These are phyloP conservation scores for Acanthiza pusilla DNA, from an alignment of 2,797 vertebrate genomes.

Conservation along the genomic window DNA sequence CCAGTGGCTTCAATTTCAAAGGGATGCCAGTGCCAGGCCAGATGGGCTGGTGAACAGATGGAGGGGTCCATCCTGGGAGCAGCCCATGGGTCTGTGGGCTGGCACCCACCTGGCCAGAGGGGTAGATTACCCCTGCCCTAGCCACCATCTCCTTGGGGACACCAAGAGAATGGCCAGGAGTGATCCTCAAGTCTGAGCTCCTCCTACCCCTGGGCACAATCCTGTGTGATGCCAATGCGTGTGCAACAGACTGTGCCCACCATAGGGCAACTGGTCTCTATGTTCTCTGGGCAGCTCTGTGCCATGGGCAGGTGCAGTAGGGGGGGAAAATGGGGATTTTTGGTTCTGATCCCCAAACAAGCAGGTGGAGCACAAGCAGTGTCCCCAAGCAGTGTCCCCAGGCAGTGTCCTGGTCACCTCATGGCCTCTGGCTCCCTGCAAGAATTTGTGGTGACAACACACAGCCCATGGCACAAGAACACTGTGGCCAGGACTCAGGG, in stretches of 20 bases:
- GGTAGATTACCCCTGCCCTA: neutral
- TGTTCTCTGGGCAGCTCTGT: neutral
- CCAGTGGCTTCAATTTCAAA: slow-evolving; percentile 24
- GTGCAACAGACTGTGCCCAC: neutral
- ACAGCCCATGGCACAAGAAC: neutral
- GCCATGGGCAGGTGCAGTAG: fast-evolving
- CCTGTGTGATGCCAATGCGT: neutral
- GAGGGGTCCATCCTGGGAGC: neutral
- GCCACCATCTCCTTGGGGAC: neutral
- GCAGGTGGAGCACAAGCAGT: neutral
- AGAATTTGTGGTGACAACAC: neutral
- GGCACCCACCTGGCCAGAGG: neutral
- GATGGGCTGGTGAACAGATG: neutral
- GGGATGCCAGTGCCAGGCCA: neutral
- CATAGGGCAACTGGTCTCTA: neutral
- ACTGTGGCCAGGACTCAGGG: neutral
- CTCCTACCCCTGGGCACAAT: fast-evolving
- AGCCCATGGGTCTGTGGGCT: fast-evolving
- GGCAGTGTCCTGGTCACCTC: neutral
- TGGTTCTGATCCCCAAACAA: neutral
- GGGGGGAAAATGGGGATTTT: neutral
- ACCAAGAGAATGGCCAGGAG: neutral
- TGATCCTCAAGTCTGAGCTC: fast-evolving
- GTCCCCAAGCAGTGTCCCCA: neutral
- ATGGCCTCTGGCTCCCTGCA: no score